Evolutionary conservation across 1,140 invertebrate species (phyloP).

Genomic region (Leptoteleia sp.): DNA sequence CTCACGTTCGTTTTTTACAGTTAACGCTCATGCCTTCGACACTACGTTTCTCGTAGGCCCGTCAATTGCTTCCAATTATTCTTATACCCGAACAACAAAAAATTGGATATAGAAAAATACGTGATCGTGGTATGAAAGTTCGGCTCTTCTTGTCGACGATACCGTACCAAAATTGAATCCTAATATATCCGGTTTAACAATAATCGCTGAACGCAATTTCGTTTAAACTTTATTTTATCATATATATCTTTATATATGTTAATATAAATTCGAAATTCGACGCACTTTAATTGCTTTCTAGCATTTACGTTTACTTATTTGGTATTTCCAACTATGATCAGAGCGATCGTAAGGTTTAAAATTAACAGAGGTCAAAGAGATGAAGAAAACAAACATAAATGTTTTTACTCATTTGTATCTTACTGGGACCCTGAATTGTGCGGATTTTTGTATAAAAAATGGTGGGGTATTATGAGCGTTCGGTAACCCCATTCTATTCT

Average conservation of each 20-base stretch:
- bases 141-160: constrained; percentile 1
- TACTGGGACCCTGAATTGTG: constrained; percentile 26
- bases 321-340: too few species aligned
- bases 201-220: constrained; percentile 24
- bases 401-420: neutral
- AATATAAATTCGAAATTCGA: constrained; percentile 47
- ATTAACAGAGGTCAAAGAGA: constrained; percentile 2
- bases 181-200: constrained; percentile 32
- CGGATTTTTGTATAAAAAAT: constrained; percentile 38
- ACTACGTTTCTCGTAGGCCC: constrained; percentile 18
- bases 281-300: constrained; percentile 16
- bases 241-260: constrained; percentile 25
- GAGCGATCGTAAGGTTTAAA: constrained; percentile 9
- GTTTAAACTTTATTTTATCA: constrained; percentile 10
- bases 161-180: neutral
- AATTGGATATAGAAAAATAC: constrained; percentile 43
- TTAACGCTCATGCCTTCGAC: constrained; percentile 21
- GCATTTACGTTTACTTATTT: constrained; percentile 39
- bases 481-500: too few species aligned
- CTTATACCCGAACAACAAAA: constrained; percentile 27
- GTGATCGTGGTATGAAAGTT: constrained; percentile 1
- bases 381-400: too few species aligned
- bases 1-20: constrained; percentile 18
- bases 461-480: neutral
- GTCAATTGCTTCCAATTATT: constrained; percentile 35